phyloP scores from a whole-genome alignment of 2,797 vertebrate species.

The Gobio occitaniae region DNA sequence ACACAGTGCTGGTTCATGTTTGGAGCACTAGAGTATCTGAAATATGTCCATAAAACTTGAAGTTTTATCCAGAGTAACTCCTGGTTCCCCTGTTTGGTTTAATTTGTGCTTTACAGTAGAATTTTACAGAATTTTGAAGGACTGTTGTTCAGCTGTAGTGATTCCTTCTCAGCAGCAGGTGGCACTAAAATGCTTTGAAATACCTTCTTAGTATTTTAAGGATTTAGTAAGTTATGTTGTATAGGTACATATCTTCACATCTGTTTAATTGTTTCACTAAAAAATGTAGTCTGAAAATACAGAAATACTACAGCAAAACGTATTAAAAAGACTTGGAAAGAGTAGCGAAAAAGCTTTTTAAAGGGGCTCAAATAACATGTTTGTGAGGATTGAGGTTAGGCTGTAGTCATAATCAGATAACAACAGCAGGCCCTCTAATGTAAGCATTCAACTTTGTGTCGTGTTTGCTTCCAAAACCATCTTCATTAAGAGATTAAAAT shows the following conservation, averaged over 20 bases:
- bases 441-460: not conserved
- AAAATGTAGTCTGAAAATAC: not conserved
- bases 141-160: not conserved
- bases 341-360: not conserved
- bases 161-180: constrained; percentile 4
- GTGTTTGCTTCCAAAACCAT: not conserved
- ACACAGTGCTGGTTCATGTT: no score
- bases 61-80: no score
- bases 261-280: not conserved
- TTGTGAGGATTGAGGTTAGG: not conserved
- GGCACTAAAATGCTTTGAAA: not conserved
- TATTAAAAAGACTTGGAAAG: not conserved
- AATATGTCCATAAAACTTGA: no score
- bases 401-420: not conserved
- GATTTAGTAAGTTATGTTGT: no score
- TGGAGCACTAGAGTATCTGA: no score
- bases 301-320: not conserved
- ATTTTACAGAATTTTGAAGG: not conserved
- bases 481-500: not conserved
- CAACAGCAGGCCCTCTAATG: not conserved
- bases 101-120: not conserved
- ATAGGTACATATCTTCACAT: not conserved
- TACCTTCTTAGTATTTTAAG: not conserved
- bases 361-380: not conserved
- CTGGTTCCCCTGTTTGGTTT: not conserved